Base-by-base conservation (phyloP, 2,797 vertebrate species). In the Melanotaenia boesemani region DNA sequence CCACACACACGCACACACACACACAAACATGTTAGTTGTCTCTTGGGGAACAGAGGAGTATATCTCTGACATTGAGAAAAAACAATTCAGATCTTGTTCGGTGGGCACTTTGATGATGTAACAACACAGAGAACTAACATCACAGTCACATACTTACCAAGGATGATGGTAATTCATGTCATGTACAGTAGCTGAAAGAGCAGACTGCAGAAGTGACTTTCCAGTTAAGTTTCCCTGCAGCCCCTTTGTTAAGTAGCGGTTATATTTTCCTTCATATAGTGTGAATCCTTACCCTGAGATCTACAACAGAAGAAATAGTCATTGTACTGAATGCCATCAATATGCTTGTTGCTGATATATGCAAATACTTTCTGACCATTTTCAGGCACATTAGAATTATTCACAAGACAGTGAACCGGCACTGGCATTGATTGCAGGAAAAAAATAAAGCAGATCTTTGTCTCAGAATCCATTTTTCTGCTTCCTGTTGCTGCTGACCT, bases 51-150 rank as follows among this genome's bases (percentile, higher is more conserved):
- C 5, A 39, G 66, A 62, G 32, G 60, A 30, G 57, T 74, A 55
- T 41, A 66, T 67, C 67, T 65, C 55, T 66, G 54, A 80, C 77
- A 63, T 7, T 64, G 52, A 67, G 16, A 32, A 32, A 60, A 59
- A 54, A 58, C 58, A 48, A 46, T 70, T 59, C 55, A 63, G 62
- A 79, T 80, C 39, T 70, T 48, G 8, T 30, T 61, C 18, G 20
- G 56, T 48, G 11, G 11, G 16, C 3, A 32, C 82, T 89, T 85
- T 88, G 85, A 92, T 88, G 86, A 88, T 86, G 86, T 68, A 88
- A 89, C 26, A 6, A 80, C 70, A 85, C 71, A 80, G 84, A 80
- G 73, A 7, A 2, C 55, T 39, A 12, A 50, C 71, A 72, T 84
- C 81, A 81, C 4, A 28, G 68, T 67, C 76, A 61, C 22, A 54